Base-by-base conservation (phyloP, 1,140 invertebrate species). In the Mylabris phalerata region DNA sequence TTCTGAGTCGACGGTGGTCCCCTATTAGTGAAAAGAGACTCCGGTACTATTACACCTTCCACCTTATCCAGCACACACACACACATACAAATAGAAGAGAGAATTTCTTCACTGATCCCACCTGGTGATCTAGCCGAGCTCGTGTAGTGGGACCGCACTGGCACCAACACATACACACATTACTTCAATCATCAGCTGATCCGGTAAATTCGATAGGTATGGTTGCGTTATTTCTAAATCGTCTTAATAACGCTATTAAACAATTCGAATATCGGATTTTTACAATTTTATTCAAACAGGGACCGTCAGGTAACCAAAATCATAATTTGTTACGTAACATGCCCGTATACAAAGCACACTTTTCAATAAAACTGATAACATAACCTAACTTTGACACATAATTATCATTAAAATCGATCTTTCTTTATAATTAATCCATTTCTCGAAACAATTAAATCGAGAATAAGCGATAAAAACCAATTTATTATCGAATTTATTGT, bases 231-330 rank as follows among this genome's bases (percentile, higher is more conserved):
- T 41, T 57, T 71, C 55, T 78, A 57, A 67, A 55, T 56, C 67
- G 68, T 43, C 63, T 78, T 56, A 67, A 57, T 50, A 41, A 55
- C 27, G 67, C 63, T 41, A 50, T 77, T 52, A 59, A 64, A 61
- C 69, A 65, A 50, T 60, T 77, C 55, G 75, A 79, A 60, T 60
- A 71, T 48, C 49, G 63, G 19, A 60, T 77, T 50, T 50, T 62
- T 27, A 55, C 64, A 49, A 55, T 72, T 55, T 69, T 79, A 32
- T 61, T 67, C 6, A 72, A 63, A 46, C 64, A 70, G 66, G 73
- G 73, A 71, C 75, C 76, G 40, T 74, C 78, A 74, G 75, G 78
- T 79, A 69, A 65, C 3, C 13, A 7, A 32, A 5, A 19, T 19
- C 19, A 19, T 32, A 52, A 26, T 19, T 24, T 46, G 68, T 71